Base-by-base conservation (phyloP, 2,888 invertebrate species). In the Drosophila nr. perissopoda region DNA sequence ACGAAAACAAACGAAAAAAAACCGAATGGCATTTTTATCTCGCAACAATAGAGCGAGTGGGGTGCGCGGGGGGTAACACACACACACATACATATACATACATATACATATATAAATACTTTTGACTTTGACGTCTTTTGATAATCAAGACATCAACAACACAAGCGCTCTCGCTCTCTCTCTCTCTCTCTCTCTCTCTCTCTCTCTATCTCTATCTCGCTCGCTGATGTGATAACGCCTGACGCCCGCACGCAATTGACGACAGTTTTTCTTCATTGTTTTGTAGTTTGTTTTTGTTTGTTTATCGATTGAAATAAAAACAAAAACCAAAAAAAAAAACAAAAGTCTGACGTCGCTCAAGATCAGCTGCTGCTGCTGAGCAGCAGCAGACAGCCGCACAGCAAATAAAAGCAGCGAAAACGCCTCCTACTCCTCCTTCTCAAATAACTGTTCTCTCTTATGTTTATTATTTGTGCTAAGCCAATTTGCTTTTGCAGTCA, bases 291-390 rank as follows among this genome's bases (percentile, higher is more conserved):
- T 69, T 65, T 69, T 65, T 69, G 53, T 76, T 75, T 82, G 69
- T 78, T 76, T 87, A 82, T 85, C 80, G 88, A 89, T 89, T 72
- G 70, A 77, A 84, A 73, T 68, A 73, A 65, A 76, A 82, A 75
- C 45, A 45, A 45, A 33, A 65, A 72, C 66, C 21, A 21, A 21
- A 21, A 66, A 65, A 66, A 49, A 56, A 31, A 56, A 45, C 57
- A 36, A 29, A 34, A 40, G 60, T 54, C 51, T 78, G 67, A 74
- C 69, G 77, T 58, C 52, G 49, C 70, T 57, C 49, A 73, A 81
- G 81, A 81, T 81, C 81, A 81, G 83, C 81, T 83, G 80, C 71
- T 83, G 80, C 71, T 71, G 45, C 27, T 56, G 27, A 38, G 56
- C 40, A 40, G 29, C n/a, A 56, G 29, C 29, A 56, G n/a, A 56